These are phyloP conservation scores for Baccha elongata DNA, from an alignment of 2,888 invertebrate species.

Conservation along the genomic window DNA sequence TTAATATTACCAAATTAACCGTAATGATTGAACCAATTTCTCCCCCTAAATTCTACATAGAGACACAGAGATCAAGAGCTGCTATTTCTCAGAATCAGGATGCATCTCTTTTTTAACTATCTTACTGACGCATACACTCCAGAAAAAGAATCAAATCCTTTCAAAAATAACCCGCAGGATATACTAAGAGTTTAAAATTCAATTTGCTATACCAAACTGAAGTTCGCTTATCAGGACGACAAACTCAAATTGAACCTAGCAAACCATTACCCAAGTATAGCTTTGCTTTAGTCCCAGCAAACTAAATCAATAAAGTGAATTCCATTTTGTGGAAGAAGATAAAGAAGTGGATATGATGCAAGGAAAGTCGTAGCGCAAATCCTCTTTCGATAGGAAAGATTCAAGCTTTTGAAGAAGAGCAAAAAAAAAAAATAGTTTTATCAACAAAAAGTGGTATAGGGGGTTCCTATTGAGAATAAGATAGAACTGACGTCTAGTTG, in stretches of 20 bases:
- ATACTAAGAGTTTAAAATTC: conserved; percentile 44
- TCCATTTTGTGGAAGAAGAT: conserved; percentile 41
- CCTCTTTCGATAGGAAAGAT: conserved; percentile 14
- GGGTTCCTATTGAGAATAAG: too few species aligned
- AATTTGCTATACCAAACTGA: conserved; percentile 45
- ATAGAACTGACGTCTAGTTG: too few species aligned
- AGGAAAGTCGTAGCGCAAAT: conserved; percentile 16
- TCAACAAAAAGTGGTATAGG: too few species aligned
- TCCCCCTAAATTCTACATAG: not conserved
- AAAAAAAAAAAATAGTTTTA: too few species aligned
- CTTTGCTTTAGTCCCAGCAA: conserved; percentile 33
- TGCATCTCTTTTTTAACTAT: not conserved
- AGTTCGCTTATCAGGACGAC: conserved; percentile 19
- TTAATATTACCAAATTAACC: conserved; percentile 54
- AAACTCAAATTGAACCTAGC: conserved; percentile 45
- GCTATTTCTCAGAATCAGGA: not conserved
- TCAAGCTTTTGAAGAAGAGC: conserved; percentile 1
- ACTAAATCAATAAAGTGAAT: conserved; percentile 68
- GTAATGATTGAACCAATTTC: conserved; percentile 49
- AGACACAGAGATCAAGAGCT: not conserved
- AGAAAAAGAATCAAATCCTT: conserved; percentile 10
- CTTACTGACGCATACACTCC: conserved; percentile 20
- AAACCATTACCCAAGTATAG: conserved; percentile 64
- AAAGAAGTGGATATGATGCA: conserved; percentile 5
- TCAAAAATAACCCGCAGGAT: conserved; percentile 9